Evolutionary conservation across 2,888 invertebrate genomes (phyloP), one percentile per base, ranked within the genome.

Genomic region (Mesopsocus fuscifrons): DNA sequence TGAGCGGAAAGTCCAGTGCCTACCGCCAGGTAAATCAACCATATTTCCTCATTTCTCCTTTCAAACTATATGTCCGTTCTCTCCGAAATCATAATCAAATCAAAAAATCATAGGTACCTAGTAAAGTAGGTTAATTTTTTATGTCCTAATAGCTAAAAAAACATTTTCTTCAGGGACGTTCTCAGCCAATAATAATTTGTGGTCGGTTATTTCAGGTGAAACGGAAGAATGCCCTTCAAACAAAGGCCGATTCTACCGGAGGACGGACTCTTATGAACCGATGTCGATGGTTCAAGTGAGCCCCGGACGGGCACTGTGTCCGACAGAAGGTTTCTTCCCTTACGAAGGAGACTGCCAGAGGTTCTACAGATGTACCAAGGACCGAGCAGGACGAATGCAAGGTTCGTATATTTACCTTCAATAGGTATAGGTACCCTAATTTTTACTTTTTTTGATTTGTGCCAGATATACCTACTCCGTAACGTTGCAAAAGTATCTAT

Each of bases 301-400:
- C 44, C 65, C 64, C 18, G 59, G 63, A 17, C 60, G 59, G 16
- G 58, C 68, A 2, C 64, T 75, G 1, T 87, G 85, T 55, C 71
- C 77, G 1, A 57, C 58, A 6, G 68, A 68, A 50, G 85, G 87
- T 23, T 73, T 75, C 54, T 76, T 71, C 58, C 71, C 78, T 3
- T 69, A 79, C 47, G 73, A 76, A 50, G 66, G 68, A 43, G 72
- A 75, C 52, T 87, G 85, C 56, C 51, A 52, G 48, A 69, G 71
- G 11, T 83, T 83, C 56, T 64, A 81, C 41, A 83, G 78, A 59
- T 85, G 85, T 57, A 64, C 65, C 52, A 63, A 60, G 50, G 63
- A 64, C 48, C 55, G 62, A 2, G 66, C 64, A 35, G 55, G 59
- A 23, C 66, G 61, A 42, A 57, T 49, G 42, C 44, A 42, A 34